A percentile compares a stretch with the other conserved stretches of the same genome.
Conservation (phyloP, 2,888 invertebrate species). For the Ferdinandea cuprea region DNA sequence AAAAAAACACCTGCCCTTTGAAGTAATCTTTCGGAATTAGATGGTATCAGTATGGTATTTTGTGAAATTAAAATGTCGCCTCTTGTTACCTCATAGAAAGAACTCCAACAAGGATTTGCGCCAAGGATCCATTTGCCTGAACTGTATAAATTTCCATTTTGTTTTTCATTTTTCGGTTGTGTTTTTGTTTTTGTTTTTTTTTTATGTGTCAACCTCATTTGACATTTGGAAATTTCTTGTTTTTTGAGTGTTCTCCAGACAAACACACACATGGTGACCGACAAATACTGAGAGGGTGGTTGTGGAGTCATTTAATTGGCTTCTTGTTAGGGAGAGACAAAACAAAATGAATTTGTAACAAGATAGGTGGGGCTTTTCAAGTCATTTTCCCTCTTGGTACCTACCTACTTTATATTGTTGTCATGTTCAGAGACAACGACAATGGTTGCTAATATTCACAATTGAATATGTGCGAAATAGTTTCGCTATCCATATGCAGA, state of each 20-base stretch:
- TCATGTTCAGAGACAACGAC: no score
- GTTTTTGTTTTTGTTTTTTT: neutral
- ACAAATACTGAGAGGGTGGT: neutral
- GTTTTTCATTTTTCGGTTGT: slow-evolving; percentile 9
- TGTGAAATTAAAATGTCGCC: slow-evolving; percentile 8
- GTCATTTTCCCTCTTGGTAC: slow-evolving; percentile 25
- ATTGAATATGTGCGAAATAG: slow-evolving; percentile 55
- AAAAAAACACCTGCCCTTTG: neutral
- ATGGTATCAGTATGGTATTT: neutral
- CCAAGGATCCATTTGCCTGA: slow-evolving; percentile 15
- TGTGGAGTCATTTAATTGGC: slow-evolving; percentile 65
- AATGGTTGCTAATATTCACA: slow-evolving; percentile 64
- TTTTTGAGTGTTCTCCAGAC: neutral
- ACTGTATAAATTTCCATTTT: slow-evolving; percentile 33
- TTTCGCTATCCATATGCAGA: slow-evolving; percentile 28
- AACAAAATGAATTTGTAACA: slow-evolving; percentile 66
- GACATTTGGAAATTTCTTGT: slow-evolving; percentile 29
- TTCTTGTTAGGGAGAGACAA: slow-evolving; percentile 60
- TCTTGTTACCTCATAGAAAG: slow-evolving; percentile 26
- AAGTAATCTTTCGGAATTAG: neutral
- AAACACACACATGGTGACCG: neutral
- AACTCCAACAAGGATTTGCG: slow-evolving; percentile 13
- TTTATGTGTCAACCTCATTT: slow-evolving; percentile 8
- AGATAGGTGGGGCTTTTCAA: slow-evolving; percentile 60
- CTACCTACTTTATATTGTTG: slow-evolving; percentile 5